Conservation (phyloP, 2,113 vertebrate species). For the Chascanopsetta lugubris region DNA sequence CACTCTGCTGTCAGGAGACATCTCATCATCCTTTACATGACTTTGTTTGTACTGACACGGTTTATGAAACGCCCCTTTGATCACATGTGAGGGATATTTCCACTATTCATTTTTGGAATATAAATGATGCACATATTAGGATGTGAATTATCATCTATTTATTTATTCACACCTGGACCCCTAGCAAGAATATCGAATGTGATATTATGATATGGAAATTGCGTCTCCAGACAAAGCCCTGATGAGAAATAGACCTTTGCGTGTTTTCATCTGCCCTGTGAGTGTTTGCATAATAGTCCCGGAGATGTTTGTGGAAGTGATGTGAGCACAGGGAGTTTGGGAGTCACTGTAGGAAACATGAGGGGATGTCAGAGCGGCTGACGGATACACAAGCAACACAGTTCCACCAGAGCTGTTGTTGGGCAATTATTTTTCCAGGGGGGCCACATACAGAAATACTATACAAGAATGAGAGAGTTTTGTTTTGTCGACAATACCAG, state of each 20-base stretch:
- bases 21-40: too few relatives aligned
- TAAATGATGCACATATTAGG: neutral
- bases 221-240: conserved; percentile 5
- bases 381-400: neutral
- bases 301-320: conserved; percentile 23
- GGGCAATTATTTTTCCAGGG: too few relatives aligned
- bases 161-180: too few relatives aligned
- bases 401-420: neutral
- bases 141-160: neutral
- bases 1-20: too few relatives aligned
- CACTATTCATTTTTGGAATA: neutral
- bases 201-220: neutral
- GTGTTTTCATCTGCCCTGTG: conserved; percentile 27
- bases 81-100: neutral
- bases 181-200: neutral
- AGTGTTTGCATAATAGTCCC: conserved; percentile 23
- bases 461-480: too few relatives aligned
- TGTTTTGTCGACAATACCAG: too few relatives aligned
- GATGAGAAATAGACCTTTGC: conserved; percentile 19
- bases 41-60: too few relatives aligned
- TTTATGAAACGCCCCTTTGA: too few relatives aligned
- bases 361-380: conserved; percentile 5
- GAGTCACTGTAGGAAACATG: conserved; percentile 12
- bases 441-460: too few relatives aligned
- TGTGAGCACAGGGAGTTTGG: conserved; percentile 10